Evolutionary conservation across 2,888 invertebrate species (phyloP).

Genomic region (Scotopteryx bipunctaria): DNA sequence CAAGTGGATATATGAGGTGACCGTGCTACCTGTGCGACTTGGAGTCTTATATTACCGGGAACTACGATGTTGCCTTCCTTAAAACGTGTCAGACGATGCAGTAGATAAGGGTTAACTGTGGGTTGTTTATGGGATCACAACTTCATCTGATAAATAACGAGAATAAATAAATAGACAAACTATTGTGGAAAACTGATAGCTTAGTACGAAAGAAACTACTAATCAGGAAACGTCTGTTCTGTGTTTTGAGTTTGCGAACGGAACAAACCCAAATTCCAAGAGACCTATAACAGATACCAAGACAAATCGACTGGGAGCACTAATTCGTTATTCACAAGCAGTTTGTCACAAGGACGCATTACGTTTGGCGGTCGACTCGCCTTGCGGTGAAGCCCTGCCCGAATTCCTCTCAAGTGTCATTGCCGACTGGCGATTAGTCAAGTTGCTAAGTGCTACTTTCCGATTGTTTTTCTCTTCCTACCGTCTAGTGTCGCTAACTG

Average conservation of each 20-base stretch:
- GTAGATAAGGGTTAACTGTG: constrained; percentile 8
- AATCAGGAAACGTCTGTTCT: not conserved
- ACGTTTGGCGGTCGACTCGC: constrained; percentile 51
- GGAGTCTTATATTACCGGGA: constrained; percentile 46
- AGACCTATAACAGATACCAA: constrained; percentile 34
- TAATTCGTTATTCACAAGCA: constrained; percentile 52
- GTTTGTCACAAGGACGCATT: constrained; percentile 62
- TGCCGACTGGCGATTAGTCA: constrained; percentile 77
- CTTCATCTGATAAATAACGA: constrained; percentile 11
- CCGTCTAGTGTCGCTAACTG: constrained; percentile 63
- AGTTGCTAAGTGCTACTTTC: constrained; percentile 79
- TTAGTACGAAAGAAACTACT: not conserved
- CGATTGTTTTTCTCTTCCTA: constrained; percentile 77
- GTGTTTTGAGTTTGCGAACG: constrained; percentile 1
- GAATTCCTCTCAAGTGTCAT: constrained; percentile 71
- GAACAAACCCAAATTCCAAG: constrained; percentile 30
- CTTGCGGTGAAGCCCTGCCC: constrained; percentile 58
- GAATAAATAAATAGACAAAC: not conserved
- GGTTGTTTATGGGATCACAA: constrained; percentile 6
- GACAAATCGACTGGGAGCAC: constrained; percentile 39
- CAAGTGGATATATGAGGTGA: constrained; percentile 71
- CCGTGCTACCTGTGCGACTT: constrained; percentile 53
- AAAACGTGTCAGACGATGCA: constrained; percentile 19
- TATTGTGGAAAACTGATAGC: not conserved
- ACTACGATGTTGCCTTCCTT: constrained; percentile 27